Evolutionary conservation across 2,888 invertebrate species (phyloP).

Genomic region (Hyles lineata): DNA sequence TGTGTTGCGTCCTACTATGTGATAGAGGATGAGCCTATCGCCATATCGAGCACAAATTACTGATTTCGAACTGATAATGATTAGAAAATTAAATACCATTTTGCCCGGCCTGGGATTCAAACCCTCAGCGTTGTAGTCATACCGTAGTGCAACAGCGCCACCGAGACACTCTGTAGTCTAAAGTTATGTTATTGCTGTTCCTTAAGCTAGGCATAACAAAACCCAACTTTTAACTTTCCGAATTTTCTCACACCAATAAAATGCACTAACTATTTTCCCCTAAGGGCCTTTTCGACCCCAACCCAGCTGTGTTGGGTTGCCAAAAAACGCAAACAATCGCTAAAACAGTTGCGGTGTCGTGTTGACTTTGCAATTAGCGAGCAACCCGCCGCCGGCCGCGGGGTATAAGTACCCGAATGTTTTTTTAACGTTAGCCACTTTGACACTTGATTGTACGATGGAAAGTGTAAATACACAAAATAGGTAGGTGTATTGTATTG

Average conservation of each 20-base stretch:
- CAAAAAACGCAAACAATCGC: slow-evolving; percentile 64
- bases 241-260: slow-evolving; percentile 6
- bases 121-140: no score
- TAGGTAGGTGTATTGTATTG: no score
- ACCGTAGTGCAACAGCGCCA: no score
- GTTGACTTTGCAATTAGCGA: slow-evolving; percentile 69
- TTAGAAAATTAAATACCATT: no score
- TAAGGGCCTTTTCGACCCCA: slow-evolving; percentile 27
- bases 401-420: slow-evolving; percentile 37
- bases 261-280: neutral
- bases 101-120: no score
- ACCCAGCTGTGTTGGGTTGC: slow-evolving; percentile 42
- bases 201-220: neutral
- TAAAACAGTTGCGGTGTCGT: slow-evolving; percentile 54
- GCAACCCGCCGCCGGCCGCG: slow-evolving; percentile 36
- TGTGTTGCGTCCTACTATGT: no score
- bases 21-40: no score
- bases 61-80: no score
- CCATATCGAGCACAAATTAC: no score
- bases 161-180: no score
- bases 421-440: slow-evolving; percentile 12
- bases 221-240: neutral
- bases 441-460: neutral
- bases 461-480: no score
- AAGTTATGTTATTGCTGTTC: no score